Percentiles rank a stretch among this genome's conserved stretches.
phyloP scores from a whole-genome alignment of 2,113 vertebrate species.

The Agapornis roseicollis region DNA sequence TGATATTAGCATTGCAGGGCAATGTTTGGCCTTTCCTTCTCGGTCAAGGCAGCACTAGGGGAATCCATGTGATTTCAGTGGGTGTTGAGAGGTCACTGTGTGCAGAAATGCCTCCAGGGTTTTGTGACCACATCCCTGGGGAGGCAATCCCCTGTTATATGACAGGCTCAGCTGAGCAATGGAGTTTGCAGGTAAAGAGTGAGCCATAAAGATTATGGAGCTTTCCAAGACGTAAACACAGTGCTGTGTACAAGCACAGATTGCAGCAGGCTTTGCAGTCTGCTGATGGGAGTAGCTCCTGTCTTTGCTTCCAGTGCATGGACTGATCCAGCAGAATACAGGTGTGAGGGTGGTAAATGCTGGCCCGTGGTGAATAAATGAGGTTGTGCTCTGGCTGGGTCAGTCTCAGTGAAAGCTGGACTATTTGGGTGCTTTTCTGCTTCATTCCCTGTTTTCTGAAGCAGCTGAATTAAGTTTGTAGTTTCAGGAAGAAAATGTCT shows the following conservation, averaged over 20 bases:
- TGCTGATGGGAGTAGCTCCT: neutral
- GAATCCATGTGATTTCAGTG: slow-evolving; percentile 31
- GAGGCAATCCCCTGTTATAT: neutral
- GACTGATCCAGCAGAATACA: neutral
- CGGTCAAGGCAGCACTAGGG: neutral
- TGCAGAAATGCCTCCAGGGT: neutral
- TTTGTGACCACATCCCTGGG: neutral
- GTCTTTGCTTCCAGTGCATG: neutral
- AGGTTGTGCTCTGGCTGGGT: neutral
- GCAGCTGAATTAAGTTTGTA: neutral
- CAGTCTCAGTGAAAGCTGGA: neutral
- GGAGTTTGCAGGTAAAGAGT: neutral
- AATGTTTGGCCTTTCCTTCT: neutral
- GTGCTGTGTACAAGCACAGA: neutral
- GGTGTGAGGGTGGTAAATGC: neutral
- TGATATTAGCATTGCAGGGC: neutral
- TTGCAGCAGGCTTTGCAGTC: neutral
- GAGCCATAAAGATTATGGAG: neutral
- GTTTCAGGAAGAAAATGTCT: neutral
- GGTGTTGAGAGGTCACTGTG: neutral
- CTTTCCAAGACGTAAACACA: neutral
- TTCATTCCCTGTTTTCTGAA: neutral
- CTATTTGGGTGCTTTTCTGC: neutral
- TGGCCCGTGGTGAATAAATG: neutral
- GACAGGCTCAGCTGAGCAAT: neutral